Evolutionary conservation across 2,113 vertebrate genomes (phyloP).

Genomic region (Calidris pugnax): DNA sequence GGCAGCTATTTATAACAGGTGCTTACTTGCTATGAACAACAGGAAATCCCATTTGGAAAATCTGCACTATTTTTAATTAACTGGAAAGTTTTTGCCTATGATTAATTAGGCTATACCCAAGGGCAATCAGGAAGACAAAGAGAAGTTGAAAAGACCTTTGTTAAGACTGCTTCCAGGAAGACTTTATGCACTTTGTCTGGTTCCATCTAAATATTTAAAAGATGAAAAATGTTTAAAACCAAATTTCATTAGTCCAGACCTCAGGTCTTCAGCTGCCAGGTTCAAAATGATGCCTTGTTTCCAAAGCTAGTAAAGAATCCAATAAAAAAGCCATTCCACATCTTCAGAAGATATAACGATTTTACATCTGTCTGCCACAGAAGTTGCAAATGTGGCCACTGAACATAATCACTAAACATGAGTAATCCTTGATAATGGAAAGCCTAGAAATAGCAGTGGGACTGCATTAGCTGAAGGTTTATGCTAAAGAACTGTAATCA

Average conservation of each 20-base stretch:
- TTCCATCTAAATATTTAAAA: constrained; percentile 5
- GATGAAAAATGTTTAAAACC: not conserved
- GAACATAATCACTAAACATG: not conserved
- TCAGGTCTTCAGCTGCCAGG: not conserved
- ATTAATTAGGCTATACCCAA: constrained; percentile 9
- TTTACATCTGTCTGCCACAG: not conserved
- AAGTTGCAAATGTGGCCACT: not conserved
- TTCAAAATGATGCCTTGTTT: not conserved
- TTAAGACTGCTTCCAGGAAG: not conserved
- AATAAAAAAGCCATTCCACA: not conserved
- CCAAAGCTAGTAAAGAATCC: not conserved
- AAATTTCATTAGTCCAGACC: not conserved
- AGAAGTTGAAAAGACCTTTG: not conserved
- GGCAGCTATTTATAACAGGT: not conserved
- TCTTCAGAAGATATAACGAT: not conserved
- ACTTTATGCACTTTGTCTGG: not conserved
- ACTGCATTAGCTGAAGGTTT: not conserved
- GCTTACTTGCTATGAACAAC: not conserved
- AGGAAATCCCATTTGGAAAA: not conserved
- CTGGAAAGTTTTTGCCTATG: not conserved
- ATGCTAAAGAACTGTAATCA: not conserved
- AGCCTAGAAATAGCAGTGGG: not conserved
- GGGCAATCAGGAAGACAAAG: not conserved
- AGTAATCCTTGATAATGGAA: not conserved
- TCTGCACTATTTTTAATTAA: not conserved